These are phyloP conservation scores for Anoncus sp. DNA, from an alignment of 2,888 invertebrate species.

Conservation along the genomic window DNA sequence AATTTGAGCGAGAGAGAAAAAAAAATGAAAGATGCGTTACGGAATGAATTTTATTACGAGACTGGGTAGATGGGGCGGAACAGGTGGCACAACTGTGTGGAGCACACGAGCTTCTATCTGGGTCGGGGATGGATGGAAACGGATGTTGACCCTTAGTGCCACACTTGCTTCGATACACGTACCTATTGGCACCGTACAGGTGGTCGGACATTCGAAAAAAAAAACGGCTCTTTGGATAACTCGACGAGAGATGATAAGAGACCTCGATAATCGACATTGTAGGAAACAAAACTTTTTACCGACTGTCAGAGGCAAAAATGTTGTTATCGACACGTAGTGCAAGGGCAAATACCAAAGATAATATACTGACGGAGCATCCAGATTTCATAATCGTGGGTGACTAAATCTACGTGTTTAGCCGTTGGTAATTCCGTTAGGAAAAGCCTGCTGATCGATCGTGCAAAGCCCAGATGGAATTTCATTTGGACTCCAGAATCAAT, in stretches of 20 bases:
- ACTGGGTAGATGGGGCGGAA: slow-evolving; percentile 41
- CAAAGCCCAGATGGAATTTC: not conserved
- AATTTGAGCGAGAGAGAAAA: not conserved
- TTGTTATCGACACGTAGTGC: not conserved
- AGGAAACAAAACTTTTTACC: not conserved
- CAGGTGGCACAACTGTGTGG: slow-evolving; percentile 53
- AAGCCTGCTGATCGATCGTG: not conserved
- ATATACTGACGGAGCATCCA: not conserved
- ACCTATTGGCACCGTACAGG: slow-evolving; percentile 74
- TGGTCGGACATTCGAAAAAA: slow-evolving; percentile 64
- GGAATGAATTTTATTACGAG: slow-evolving; percentile 45
- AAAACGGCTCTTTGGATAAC: slow-evolving; percentile 27
- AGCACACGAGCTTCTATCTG: slow-evolving; percentile 39
- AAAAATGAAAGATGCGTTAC: slow-evolving; percentile 5
- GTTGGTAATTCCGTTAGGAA: not conserved
- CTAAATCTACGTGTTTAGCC: not conserved
- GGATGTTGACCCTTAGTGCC: slow-evolving; percentile 76
- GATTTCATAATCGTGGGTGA: no score
- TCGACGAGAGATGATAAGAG: slow-evolving; percentile 22
- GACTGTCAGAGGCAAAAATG: not conserved
- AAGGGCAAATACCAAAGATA: not conserved
- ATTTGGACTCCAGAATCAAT: not conserved
- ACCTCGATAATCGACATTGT: slow-evolving; percentile 20
- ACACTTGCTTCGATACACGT: slow-evolving; percentile 78
- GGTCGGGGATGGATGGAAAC: slow-evolving; percentile 66